Percentiles rank a stretch among this genome's conserved stretches.
These are phyloP conservation scores for mouse (Mus musculus) DNA, from an alignment of 2,113 vertebrate species.

Conservation along the genomic window DNA sequence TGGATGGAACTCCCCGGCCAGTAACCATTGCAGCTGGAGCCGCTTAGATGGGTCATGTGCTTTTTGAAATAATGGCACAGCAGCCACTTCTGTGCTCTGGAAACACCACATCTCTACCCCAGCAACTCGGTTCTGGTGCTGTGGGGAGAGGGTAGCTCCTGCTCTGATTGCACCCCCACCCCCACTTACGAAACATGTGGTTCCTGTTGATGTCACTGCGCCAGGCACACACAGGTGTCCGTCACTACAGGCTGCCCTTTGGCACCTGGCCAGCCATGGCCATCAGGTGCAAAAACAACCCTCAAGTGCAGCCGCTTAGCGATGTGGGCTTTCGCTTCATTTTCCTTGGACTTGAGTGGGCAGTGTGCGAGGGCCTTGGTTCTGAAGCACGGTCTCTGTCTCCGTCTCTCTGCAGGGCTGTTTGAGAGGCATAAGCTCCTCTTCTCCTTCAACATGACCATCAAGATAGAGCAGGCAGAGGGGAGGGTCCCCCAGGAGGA, in stretches of 20 bases:
- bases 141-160: background rate
- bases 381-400: fast-evolving
- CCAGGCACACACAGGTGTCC: no score
- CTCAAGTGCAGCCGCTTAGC: no score
- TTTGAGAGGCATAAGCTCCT: slow-evolving; percentile 98
- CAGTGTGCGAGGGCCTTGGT: fast-evolving
- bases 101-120: background rate
- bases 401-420: slow-evolving; percentile 87
- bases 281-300: fast-evolving
- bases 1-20: background rate
- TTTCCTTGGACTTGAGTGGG: fast-evolving
- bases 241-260: background rate
- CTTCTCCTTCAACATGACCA: slow-evolving; percentile 96
- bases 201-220: fast-evolving
- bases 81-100: background rate
- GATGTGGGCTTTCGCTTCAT: fast-evolving
- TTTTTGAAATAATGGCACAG: background rate
- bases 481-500: slow-evolving; percentile 93
- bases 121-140: background rate
- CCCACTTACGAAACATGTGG: background rate
- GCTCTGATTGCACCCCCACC: no score
- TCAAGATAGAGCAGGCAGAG: slow-evolving; percentile 96
- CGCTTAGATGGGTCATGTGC: background rate
- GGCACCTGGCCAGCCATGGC: background rate
- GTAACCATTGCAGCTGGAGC: background rate